Evolutionary conservation across 2,113 vertebrate species (phyloP), one percentile per base, ranked within the genome.

Genomic region (Holacanthus passer): DNA sequence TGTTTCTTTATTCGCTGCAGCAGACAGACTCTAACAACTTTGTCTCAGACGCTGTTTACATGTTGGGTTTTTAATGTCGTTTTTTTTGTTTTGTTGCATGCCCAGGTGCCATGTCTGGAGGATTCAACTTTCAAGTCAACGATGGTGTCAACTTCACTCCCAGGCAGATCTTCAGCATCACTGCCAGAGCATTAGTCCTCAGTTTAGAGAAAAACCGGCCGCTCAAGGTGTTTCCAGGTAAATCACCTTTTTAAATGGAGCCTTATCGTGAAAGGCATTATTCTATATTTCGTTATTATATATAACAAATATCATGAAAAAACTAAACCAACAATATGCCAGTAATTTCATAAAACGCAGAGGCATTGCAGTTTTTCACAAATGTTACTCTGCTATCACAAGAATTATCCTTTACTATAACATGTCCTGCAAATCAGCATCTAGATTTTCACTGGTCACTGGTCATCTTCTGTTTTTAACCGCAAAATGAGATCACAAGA

Each of bases 91-190:
- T 79, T 74, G 58, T 41, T 20, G 64, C 78, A 71, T 60, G 67
- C 73, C 24, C 86, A 99, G 98, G 98, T 72, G 85, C 96, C 66
- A 94, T 95, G 94, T 96, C 96, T 70, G 97, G 97, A 91, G 96
- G 96, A 11, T 99, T 98, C 91, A 97, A 53, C 90, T 98, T 99
- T 87, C 96, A 98, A 85, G 96, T 97, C 41, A 98, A 96, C 17
- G 97, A 99, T 45, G 97, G 97, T 48, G 89, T 97, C 90, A 98
- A 98, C 91, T 97, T 96, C 73, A 93, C 95, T 87, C 96, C 96
- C 41, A 80, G 79, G 37, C 96, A 97, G 82, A 97, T 96, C 92
- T 98, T 98, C 91, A 97, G 95, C 83, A 94, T 98, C 92, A 97
- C 95, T 0, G 96, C 97, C 83, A 91, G 17, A 86, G 91, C 27